Evolutionary conservation across 2,888 invertebrate species (phyloP).

Genomic region (Caenorhabditis sulstoni): DNA sequence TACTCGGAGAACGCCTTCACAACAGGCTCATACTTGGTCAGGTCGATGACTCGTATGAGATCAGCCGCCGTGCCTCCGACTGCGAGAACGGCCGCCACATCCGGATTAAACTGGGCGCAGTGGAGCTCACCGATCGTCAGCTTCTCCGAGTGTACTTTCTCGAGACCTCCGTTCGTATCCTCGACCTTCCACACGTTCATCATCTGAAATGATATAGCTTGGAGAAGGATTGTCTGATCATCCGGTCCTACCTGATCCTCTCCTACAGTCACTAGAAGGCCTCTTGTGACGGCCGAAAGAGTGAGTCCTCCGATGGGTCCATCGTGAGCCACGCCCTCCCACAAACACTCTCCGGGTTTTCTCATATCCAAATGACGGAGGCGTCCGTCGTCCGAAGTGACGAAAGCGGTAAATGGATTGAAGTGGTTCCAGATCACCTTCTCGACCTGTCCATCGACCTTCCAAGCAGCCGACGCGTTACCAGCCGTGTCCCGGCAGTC

Average conservation of each 20-base stretch:
- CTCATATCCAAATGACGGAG: conserved; percentile 75
- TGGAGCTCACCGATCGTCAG: conserved; percentile 71
- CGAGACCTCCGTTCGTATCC: conserved; percentile 54
- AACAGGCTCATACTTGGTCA: conserved; percentile 70
- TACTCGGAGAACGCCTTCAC: conserved; percentile 65
- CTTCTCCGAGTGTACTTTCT: conserved; percentile 65
- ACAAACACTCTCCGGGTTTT: conserved; percentile 67
- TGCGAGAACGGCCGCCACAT: conserved; percentile 65
- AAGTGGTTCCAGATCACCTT: conserved; percentile 89
- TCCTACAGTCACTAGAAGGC: conserved; percentile 73
- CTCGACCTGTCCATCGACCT: conserved; percentile 89
- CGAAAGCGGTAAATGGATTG: conserved; percentile 88
- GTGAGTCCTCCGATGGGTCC: conserved; percentile 70
- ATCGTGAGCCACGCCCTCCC: conserved; percentile 71
- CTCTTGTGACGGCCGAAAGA: conserved; percentile 66
- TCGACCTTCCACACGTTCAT: conserved; percentile 73
- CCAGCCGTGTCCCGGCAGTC: conserved; percentile 69
- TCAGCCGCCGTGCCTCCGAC: conserved; percentile 74
- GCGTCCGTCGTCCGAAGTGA: conserved; percentile 80
- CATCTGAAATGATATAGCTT: conserved; percentile 61
- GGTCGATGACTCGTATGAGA: conserved; percentile 71
- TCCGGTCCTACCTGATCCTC: conserved; percentile 67
- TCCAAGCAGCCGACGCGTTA: conserved; percentile 83
- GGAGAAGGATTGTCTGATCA: too few species aligned
- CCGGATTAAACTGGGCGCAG: conserved; percentile 72